phyloP scores from a whole-genome alignment of 2,888 invertebrate genomes.

The Nomada goodeniana region DNA sequence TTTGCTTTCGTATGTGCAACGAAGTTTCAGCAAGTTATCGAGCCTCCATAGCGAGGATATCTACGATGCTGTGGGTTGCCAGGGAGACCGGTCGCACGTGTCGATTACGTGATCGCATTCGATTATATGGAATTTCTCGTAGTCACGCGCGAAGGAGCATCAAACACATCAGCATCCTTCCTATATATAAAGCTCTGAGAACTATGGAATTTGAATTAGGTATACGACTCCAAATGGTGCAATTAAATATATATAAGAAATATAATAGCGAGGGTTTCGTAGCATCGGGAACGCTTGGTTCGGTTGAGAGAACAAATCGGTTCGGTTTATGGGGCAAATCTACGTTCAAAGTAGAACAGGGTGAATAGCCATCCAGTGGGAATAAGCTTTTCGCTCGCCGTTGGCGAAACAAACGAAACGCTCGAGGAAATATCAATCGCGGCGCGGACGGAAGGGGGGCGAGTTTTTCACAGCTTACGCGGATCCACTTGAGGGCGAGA shows the following conservation, averaged over 20 bases:
- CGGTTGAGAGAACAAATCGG: too few relatives aligned
- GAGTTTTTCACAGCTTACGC: conserved; percentile 24
- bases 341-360: too few relatives aligned
- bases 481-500: conserved; percentile 20
- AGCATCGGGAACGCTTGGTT: background rate
- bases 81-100: conserved; percentile 67
- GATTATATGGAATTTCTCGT: conserved; percentile 59
- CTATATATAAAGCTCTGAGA: background rate
- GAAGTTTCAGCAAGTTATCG: conserved; percentile 63
- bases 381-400: conserved; percentile 44
- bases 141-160: too few relatives aligned
- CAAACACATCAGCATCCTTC: conserved; percentile 24
- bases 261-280: conserved; percentile 2
- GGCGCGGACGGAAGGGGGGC: background rate
- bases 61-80: conserved; percentile 67
- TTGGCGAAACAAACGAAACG: conserved; percentile 33
- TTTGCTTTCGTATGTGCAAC: conserved; percentile 60
- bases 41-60: conserved; percentile 51
- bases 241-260: background rate
- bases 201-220: background rate
- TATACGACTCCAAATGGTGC: background rate
- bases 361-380: conserved; percentile 66
- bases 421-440: conserved; percentile 49
- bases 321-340: background rate
- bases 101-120: conserved; percentile 71